Percentiles rank a stretch among this genome's conserved stretches.
These are phyloP conservation scores for Rhinogobio ventralis DNA, from an alignment of 2,797 vertebrate genomes.

Conservation along the genomic window DNA sequence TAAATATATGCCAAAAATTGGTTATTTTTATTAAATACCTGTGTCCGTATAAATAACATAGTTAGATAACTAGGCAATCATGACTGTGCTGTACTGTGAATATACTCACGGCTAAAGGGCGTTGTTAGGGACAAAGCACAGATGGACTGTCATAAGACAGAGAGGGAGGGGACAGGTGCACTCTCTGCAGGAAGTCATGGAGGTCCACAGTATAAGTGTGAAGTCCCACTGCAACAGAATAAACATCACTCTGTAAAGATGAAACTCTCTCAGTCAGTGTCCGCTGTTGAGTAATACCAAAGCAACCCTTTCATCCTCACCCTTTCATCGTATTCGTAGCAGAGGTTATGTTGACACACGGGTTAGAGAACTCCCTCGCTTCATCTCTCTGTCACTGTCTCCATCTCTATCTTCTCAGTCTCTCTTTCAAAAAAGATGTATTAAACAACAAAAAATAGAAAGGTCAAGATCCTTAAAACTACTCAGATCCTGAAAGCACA, in stretches of 20 bases:
- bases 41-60: not conserved
- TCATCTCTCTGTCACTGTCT: not conserved
- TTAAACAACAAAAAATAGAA: constrained; percentile 1
- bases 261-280: constrained; percentile 39
- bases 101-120: not conserved
- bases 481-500: not conserved
- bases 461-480: not conserved
- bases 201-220: constrained; percentile 56
- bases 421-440: not conserved
- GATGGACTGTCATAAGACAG: constrained; percentile 31
- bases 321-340: constrained; percentile 37
- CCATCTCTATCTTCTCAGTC: not conserved
- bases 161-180: constrained; percentile 55
- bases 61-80: not conserved
- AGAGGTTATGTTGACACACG: constrained; percentile 25
- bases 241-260: constrained; percentile 35
- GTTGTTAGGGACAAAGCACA: constrained; percentile 19
- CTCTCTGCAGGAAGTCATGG: constrained; percentile 58
- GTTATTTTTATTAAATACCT: too few relatives aligned
- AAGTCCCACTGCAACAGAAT: constrained; percentile 41
- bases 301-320: constrained; percentile 35
- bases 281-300: constrained; percentile 21
- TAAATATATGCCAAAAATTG: too few relatives aligned
- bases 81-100: not conserved
- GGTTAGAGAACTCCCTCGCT: not conserved